Percentiles rank a stretch among this genome's conserved stretches.
Conservation (phyloP, 2,113 vertebrate species). For the Bombycilla garrulus region DNA sequence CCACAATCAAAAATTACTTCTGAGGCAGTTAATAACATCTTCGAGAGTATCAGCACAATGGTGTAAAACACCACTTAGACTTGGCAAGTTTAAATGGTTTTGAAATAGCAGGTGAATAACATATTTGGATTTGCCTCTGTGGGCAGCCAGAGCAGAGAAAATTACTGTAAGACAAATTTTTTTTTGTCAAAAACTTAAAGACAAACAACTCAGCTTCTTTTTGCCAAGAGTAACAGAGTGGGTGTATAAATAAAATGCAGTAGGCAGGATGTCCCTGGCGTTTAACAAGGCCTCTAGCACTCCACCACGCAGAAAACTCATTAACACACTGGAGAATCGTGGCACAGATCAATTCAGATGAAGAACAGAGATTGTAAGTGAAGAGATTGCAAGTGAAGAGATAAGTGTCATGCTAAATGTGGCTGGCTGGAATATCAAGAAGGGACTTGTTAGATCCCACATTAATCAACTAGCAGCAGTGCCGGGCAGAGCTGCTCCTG, state of each 20-base stretch:
- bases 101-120: constrained; percentile 65
- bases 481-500: background rate
- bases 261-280: constrained; percentile 19
- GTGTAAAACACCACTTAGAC: constrained; percentile 47
- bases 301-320: constrained; percentile 35
- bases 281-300: constrained; percentile 13
- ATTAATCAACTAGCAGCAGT: constrained; percentile 49
- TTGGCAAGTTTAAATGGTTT: constrained; percentile 48
- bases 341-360: constrained; percentile 41
- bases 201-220: constrained; percentile 38
- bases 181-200: constrained; percentile 46
- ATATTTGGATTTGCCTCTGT: constrained; percentile 11
- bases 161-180: constrained; percentile 51
- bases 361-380: constrained; percentile 18
- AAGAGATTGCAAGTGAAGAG: constrained; percentile 13
- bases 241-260: constrained; percentile 47
- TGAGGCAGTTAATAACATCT: constrained; percentile 59
- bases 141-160: constrained; percentile 51
- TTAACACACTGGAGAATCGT: constrained; percentile 12
- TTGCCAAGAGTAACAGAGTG: constrained; percentile 40
- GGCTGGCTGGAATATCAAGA: constrained; percentile 46
- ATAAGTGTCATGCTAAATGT: constrained; percentile 39
- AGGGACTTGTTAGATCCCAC: constrained; percentile 42
- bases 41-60: constrained; percentile 55
- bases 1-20: constrained; percentile 51